These are phyloP conservation scores for Eumerus sabulonum DNA, from an alignment of 2,888 invertebrate genomes.

Conservation along the genomic window DNA sequence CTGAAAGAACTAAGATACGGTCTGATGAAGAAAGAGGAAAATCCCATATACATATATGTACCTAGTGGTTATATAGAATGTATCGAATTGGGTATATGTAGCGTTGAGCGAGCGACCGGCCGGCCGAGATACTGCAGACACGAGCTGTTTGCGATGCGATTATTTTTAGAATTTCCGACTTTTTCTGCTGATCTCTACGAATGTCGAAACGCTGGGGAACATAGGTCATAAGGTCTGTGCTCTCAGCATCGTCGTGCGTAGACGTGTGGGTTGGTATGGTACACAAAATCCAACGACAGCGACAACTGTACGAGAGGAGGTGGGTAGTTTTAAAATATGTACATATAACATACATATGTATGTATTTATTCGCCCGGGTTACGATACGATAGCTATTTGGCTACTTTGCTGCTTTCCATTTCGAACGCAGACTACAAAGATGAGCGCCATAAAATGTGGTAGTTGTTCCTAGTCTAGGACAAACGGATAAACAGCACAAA, in stretches of 20 bases:
- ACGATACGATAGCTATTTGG: conserved; percentile 40
- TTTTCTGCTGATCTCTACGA: conserved; percentile 62
- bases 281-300: conserved; percentile 23
- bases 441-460: conserved; percentile 17
- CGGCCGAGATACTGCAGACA: conserved; percentile 32
- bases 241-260: conserved; percentile 57
- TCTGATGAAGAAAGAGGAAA: background rate
- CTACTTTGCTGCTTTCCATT: conserved; percentile 21
- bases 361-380: conserved; percentile 62
- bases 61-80: too few species aligned
- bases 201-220: conserved; percentile 68
- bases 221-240: conserved; percentile 69
- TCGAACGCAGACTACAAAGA: conserved; percentile 11
- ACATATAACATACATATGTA: conserved; percentile 41
- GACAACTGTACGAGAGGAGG: conserved; percentile 47
- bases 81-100: too few species aligned
- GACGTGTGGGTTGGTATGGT: conserved; percentile 63
- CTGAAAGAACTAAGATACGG: too few species aligned
- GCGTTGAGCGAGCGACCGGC: too few species aligned
- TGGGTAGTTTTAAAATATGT: conserved; percentile 63
- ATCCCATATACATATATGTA: conserved; percentile 35
- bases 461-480: conserved; percentile 57
- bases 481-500: conserved; percentile 13
- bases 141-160: conserved; percentile 50
- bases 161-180: conserved; percentile 68